A percentile compares a stretch with the other conserved stretches of the same genome.
Evolutionary conservation across 2,797 vertebrate genomes (phyloP).

Genomic region (Xenops minutus): DNA sequence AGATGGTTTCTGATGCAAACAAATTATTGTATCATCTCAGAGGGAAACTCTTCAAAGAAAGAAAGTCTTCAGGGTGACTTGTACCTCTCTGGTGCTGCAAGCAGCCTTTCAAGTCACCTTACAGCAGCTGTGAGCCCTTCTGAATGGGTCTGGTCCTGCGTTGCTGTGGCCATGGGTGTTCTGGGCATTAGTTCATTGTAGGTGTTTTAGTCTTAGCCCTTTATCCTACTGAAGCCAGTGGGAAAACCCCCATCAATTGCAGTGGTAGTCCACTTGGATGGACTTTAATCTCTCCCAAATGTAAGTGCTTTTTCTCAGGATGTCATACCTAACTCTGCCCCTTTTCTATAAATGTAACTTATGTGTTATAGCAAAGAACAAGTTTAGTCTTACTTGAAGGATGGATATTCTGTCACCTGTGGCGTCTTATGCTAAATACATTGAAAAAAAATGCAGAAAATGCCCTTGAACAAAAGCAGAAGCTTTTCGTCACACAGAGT

Average conservation of each 20-base stretch:
- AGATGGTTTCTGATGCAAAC: not conserved
- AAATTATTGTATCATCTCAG: not conserved
- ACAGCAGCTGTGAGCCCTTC: not conserved
- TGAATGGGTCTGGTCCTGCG: not conserved
- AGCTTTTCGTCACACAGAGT: not conserved
- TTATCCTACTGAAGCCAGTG: not conserved
- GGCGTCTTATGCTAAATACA: not conserved
- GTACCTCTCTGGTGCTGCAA: not conserved
- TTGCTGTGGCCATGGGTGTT: not conserved
- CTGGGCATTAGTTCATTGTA: not conserved
- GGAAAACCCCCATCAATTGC: not conserved
- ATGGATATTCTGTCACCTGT: not conserved
- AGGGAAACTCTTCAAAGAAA: not conserved
- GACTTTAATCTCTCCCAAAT: not conserved
- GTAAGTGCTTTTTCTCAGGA: not conserved
- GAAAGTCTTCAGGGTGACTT: not conserved
- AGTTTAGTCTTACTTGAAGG: not conserved
- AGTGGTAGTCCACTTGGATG: not conserved
- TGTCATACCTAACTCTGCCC: not conserved
- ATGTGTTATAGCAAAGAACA: not conserved
- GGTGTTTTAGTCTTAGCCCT: not conserved
- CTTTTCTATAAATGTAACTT: not conserved
- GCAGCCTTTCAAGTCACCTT: not conserved
- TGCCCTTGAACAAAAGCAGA: fast-evolving
- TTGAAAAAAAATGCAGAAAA: not conserved